Conservation (phyloP, 2,888 invertebrate species). For the Pharmacophagus antenor region DNA sequence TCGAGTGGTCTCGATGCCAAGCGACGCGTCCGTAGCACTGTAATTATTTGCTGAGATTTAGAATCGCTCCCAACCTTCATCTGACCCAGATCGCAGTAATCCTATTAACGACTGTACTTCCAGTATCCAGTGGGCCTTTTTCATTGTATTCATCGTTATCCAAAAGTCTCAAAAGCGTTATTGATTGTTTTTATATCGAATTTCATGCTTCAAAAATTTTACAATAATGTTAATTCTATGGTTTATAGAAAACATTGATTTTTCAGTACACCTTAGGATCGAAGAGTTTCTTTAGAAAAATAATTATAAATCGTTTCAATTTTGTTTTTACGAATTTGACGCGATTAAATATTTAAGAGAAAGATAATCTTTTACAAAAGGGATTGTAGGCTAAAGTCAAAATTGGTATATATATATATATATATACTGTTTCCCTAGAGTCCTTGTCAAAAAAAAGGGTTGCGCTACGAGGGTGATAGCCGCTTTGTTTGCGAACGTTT, state of each 20-base stretch:
- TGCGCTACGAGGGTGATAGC: constrained; percentile 45
- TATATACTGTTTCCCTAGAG: constrained; percentile 21
- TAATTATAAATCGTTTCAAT: not conserved
- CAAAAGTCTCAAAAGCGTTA: constrained; percentile 31
- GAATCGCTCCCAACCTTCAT: constrained; percentile 47
- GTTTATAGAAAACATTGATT: not conserved
- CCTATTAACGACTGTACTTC: constrained; percentile 42
- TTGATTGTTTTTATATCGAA: too few species aligned
- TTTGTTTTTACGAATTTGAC: constrained; percentile 12
- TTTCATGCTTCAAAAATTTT: too few species aligned
- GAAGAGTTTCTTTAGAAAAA: too few species aligned
- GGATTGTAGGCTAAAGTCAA: constrained; percentile 16
- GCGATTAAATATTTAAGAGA: constrained; percentile 19
- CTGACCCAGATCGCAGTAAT: constrained; percentile 62
- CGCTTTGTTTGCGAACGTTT: constrained; percentile 40
- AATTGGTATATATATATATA: constrained; percentile 7
- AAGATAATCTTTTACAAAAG: constrained; percentile 16
- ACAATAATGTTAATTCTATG: too few species aligned
- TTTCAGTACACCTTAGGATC: too few species aligned
- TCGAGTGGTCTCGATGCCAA: constrained; percentile 48
- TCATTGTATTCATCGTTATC: constrained; percentile 38
- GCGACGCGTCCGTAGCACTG: constrained; percentile 45
- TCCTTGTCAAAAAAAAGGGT: constrained; percentile 30
- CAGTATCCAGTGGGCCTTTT: constrained; percentile 45
- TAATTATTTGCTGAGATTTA: constrained; percentile 66